Percentiles rank a stretch among this genome's conserved stretches.
Conservation (phyloP, 2,888 invertebrate species). For the Limnephilus rhombicus region DNA sequence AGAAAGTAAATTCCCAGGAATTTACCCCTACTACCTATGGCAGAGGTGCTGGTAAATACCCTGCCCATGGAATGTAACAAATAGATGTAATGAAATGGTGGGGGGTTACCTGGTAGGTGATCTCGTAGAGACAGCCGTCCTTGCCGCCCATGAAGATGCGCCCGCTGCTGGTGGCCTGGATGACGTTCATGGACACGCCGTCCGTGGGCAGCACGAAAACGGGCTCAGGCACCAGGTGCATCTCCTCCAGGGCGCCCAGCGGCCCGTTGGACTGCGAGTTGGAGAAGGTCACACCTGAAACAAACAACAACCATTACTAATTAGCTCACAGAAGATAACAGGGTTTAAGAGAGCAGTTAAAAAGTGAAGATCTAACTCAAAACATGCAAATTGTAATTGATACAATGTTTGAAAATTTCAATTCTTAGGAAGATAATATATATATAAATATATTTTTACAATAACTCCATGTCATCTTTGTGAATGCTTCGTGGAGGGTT, state of each 20-base stretch:
- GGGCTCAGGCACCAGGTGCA: slow-evolving; percentile 96
- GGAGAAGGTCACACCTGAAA: slow-evolving; percentile 78
- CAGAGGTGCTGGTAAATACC: neutral
- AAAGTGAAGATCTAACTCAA: too few relatives aligned
- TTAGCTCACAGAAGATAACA: neutral
- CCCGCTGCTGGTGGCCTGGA: slow-evolving; percentile 89
- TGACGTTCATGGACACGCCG: slow-evolving; percentile 89
- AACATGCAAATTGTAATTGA: too few relatives aligned
- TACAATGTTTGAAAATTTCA: too few relatives aligned
- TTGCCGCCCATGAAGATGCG: slow-evolving; percentile 96
- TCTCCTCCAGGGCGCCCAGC: slow-evolving; percentile 81
- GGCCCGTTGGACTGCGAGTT: slow-evolving; percentile 75
- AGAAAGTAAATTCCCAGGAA: too few relatives aligned
- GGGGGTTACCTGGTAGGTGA: slow-evolving; percentile 88
- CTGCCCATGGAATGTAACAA: neutral
- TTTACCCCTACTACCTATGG: neutral
- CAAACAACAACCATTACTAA: neutral
- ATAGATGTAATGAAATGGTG: slow-evolving; percentile 54
- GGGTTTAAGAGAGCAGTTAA: neutral
- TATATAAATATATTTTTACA: too few relatives aligned
- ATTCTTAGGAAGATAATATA: too few relatives aligned
- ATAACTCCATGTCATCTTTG: too few relatives aligned
- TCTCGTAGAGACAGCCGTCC: slow-evolving; percentile 96
- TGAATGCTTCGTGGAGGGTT: too few relatives aligned
- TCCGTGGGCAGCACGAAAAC: slow-evolving; percentile 95